Conservation (phyloP, 2,888 invertebrate species). For the Cryptocephalus primarius region DNA sequence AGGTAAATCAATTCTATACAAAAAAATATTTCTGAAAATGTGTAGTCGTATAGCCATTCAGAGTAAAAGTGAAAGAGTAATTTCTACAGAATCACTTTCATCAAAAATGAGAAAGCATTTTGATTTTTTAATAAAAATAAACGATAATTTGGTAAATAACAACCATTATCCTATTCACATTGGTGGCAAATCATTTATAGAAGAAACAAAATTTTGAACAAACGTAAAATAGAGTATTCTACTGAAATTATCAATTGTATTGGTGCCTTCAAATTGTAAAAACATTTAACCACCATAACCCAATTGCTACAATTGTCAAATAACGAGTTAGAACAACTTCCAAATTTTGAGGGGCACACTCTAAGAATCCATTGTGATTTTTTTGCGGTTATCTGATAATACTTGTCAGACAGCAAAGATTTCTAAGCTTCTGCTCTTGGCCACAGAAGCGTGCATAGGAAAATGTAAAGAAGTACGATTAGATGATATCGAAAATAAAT, state of each 20-base stretch:
- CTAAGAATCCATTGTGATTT: slow-evolving; percentile 9
- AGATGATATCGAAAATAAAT: slow-evolving; percentile 10
- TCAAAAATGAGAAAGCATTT: slow-evolving; percentile 11
- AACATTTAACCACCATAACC: too few species aligned
- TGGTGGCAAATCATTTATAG: slow-evolving; percentile 7
- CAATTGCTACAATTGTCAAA: too few species aligned
- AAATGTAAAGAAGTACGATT: slow-evolving; percentile 8
- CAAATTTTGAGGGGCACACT: slow-evolving; percentile 13
- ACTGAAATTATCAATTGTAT: slow-evolving; percentile 3
- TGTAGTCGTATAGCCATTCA: slow-evolving; percentile 11
- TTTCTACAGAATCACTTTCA: slow-evolving; percentile 11
- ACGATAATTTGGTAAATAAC: slow-evolving; percentile 8
- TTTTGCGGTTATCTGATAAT: slow-evolving; percentile 10
- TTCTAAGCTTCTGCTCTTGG: slow-evolving; percentile 9
- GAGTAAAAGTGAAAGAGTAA: too few species aligned
- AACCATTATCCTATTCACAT: slow-evolving; percentile 9
- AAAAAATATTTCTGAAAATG: slow-evolving; percentile 10
- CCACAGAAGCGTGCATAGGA: slow-evolving; percentile 6
- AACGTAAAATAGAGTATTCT: slow-evolving; percentile 11
- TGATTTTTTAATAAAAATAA: slow-evolving; percentile 8
- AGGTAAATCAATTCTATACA: slow-evolving; percentile 7
- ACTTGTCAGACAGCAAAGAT: slow-evolving; percentile 13
- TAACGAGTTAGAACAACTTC: slow-evolving; percentile 12
- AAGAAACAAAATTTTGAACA: slow-evolving; percentile 12
- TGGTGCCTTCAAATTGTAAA: slow-evolving; percentile 9